Evolutionary conservation across 1,140 invertebrate genomes (phyloP), one percentile per base, ranked within the genome.

Genomic region (Bombus breviceps): DNA sequence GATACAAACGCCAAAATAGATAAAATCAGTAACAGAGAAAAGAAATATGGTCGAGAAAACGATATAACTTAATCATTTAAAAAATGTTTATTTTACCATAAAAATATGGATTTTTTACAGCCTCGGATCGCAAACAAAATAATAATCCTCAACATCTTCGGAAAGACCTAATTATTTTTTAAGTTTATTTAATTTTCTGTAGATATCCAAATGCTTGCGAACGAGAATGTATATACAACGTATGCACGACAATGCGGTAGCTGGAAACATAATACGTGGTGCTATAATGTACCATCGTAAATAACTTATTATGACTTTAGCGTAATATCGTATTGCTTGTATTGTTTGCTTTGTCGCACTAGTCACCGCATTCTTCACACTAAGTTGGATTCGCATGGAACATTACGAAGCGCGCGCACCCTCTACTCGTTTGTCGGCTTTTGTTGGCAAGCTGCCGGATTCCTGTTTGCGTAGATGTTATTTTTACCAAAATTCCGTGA

Each of bases 221-320:
- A 53, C 18, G 18, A 8, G 18, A 53, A 22, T 22, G 47, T 53
- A 53, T 53, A 22, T 22, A 53, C 1, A 39, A 71, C 25, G 18
- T 13, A 28, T 12, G n/a, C 41, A 15, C 41, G 15, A 74, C 41
- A 74, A 73, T 47, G 71, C 41, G 71, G 28, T 6, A 41, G 25
- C 59, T 22, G 10, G 9, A 6, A 59, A 39, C 28, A 59, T n/a
- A 18, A 68, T 47, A 53, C 37, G 43, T 47, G 62, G 41, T 68
- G 57, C 47, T 62, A 53, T 34, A 47, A 53, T 2, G 15, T 34
- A 37, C 15, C 22, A 86, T 74, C 74, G 28, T 82, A 88, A 86
- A 89, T 89, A 89, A 86, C 83, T 69, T 43, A 75, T 47, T 75
- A 82, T 10, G 73, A 53, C 59, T 81, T 68, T 53, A 78, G 78